Conservation (phyloP, 2,888 invertebrate genomes). For the Ophion costatus region DNA sequence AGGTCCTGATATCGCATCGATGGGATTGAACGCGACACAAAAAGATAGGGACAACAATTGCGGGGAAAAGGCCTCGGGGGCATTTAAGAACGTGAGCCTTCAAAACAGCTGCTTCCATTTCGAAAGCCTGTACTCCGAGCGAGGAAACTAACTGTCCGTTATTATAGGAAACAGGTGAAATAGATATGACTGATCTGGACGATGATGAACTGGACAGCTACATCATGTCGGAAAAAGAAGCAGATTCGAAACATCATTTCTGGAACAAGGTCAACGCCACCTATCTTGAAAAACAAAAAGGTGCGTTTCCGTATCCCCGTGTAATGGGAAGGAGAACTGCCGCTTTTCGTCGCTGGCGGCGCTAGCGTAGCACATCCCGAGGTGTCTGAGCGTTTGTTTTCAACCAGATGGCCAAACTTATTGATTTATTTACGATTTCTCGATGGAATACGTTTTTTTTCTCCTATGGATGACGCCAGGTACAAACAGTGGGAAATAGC, state of each 20-base stretch:
- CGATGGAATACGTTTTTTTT: too few relatives aligned
- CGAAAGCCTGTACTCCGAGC: neutral
- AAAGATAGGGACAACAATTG: conserved; percentile 69
- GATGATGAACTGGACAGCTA: conserved; percentile 96
- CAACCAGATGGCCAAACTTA: too few relatives aligned
- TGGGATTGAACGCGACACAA: conserved; percentile 87
- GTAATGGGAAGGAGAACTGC: too few relatives aligned
- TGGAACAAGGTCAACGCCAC: conserved; percentile 96
- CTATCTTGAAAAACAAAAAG: conserved; percentile 93
- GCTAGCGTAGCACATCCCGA: too few relatives aligned
- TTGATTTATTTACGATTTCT: too few relatives aligned
- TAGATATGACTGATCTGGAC: conserved; percentile 91
- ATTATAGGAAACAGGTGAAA: conserved; percentile 83
- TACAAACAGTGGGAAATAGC: too few relatives aligned
- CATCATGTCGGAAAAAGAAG: conserved; percentile 93
- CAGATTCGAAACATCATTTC: conserved; percentile 90
- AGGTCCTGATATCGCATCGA: conserved; percentile 90
- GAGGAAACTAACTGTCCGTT: neutral
- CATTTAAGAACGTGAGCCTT: conserved; percentile 71
- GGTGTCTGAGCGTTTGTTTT: too few relatives aligned
- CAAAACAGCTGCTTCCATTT: neutral
- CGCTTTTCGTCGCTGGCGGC: too few relatives aligned
- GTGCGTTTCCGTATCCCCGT: conserved; percentile 82
- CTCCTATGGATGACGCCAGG: too few relatives aligned
- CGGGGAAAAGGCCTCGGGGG: conserved; percentile 19